These are phyloP conservation scores for Zaprionus ornatus DNA, from an alignment of 1,140 invertebrate species.

Conservation along the genomic window DNA sequence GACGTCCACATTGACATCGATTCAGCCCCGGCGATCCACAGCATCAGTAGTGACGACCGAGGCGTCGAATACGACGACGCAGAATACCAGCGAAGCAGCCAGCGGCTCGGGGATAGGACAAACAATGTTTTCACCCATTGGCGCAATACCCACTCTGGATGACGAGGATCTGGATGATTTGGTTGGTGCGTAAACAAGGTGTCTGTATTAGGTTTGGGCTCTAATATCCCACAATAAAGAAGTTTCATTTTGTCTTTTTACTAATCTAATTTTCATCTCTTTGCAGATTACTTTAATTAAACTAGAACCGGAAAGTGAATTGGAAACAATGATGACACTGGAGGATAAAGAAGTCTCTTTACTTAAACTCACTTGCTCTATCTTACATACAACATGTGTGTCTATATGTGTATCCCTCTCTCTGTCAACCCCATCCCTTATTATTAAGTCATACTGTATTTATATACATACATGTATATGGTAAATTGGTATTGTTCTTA, in stretches of 20 bases:
- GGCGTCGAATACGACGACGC: neutral
- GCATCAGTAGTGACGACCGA: neutral
- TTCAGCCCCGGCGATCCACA: neutral
- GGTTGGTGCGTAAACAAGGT: constrained; percentile 40
- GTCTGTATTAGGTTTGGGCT: neutral
- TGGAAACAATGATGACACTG: neutral
- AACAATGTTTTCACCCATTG: constrained; percentile 34
- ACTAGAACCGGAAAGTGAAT: constrained; percentile 16
- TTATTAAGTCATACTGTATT: neutral
- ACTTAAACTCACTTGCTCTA: neutral
- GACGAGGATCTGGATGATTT: constrained; percentile 52
- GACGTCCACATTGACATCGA: neutral
- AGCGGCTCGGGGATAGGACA: constrained; percentile 5
- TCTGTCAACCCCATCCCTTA: neutral
- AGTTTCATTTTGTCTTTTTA: neutral
- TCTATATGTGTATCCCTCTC: neutral
- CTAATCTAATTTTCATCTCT: neutral
- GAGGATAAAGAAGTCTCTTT: neutral
- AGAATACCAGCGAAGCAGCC: constrained; percentile 11
- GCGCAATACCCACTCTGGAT: constrained; percentile 44
- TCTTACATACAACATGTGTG: neutral
- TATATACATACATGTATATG: neutral
- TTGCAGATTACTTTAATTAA: constrained; percentile 37
- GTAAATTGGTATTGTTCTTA: neutral
- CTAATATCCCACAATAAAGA: neutral